Conservation (phyloP, 2,888 invertebrate genomes). For the Cheilosia soror region DNA sequence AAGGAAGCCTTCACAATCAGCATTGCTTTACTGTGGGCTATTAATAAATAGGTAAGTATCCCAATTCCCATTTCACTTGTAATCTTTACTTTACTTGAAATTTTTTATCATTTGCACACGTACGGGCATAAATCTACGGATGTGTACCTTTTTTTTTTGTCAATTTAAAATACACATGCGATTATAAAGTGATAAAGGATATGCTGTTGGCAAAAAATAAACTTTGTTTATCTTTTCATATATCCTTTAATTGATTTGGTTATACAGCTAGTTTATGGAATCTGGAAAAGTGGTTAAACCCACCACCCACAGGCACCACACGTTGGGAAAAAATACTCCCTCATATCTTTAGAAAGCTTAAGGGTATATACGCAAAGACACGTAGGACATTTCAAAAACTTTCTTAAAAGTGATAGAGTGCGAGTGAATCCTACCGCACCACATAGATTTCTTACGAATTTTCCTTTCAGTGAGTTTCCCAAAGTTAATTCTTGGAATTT, state of each 20-base stretch:
- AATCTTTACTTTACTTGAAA: too few relatives aligned
- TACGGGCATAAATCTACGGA: not conserved
- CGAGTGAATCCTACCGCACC: not conserved
- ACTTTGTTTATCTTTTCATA: slow-evolving; percentile 17
- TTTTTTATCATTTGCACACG: too few relatives aligned
- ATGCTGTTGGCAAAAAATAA: slow-evolving; percentile 1
- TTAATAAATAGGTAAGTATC: too few relatives aligned
- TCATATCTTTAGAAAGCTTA: not conserved
- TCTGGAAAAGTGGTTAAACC: not conserved
- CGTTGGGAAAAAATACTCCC: not conserved
- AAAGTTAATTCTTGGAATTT: slow-evolving; percentile 3
- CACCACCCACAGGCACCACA: not conserved
- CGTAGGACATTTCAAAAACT: not conserved
- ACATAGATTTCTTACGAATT: not conserved
- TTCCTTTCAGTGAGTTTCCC: not conserved
- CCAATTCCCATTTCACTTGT: too few relatives aligned
- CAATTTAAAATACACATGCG: not conserved
- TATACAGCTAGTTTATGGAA: slow-evolving; percentile 13
- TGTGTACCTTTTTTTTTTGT: slow-evolving; percentile 2
- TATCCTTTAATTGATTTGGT: slow-evolving; percentile 31
- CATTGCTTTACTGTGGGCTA: too few relatives aligned
- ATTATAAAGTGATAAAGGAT: slow-evolving; percentile 20
- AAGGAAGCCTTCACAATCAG: too few relatives aligned
- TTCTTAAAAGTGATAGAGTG: not conserved
- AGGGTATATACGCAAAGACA: not conserved